Evolutionary conservation across 1,140 invertebrate genomes (phyloP), one percentile per base, ranked within the genome.

Genomic region (Cephus cinctus): DNA sequence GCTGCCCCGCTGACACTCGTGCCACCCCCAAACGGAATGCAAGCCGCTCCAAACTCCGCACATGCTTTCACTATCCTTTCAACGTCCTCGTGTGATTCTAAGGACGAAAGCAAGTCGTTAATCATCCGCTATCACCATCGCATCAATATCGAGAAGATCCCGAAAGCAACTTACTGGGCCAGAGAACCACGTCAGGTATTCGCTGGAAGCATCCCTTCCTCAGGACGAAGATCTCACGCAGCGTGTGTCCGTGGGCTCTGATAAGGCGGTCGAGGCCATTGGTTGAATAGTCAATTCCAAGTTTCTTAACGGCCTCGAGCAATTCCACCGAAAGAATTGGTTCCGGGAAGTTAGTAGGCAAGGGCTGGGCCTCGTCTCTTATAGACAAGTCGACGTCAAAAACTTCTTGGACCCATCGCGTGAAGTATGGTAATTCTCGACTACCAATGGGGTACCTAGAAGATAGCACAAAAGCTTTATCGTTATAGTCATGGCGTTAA

Each of bases 11-110:
- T 94, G 0, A 98, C 96, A 52, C 91, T 96, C 0, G 96, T 98
- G 4, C 96, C 96, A 11, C 96, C 96, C 2, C 96, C 96, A 76
- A 90, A 98, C 5, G 96, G 96, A 60, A 99, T 93, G 23, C 98
- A 82, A 20, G 88, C 92, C n/a, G 92, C 81, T 57, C 90, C 82
- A 57, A 87, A 76, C 34, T 84, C 77, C 38, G 83, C 78, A 1
- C 94, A 95, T 12, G 90, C 63, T 42, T 85, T 75, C 0, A 98
- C 88, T 59, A 98, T 80, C 65, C 83, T 81, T 23, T 88, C 85
- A 8, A 96, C 92, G 57, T 94, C 85, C 11, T 88, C 81, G 67
- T 97, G 94, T 59, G 75, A 83, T 16, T 80, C 82, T 81, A 56
- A 32, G 8, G 15, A 38, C n/a, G 6, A 31, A 36, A 6, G 9